These are phyloP conservation scores for Cyphomyrus discorhynchus DNA, from an alignment of 2,113 vertebrate species.

Conservation along the genomic window DNA sequence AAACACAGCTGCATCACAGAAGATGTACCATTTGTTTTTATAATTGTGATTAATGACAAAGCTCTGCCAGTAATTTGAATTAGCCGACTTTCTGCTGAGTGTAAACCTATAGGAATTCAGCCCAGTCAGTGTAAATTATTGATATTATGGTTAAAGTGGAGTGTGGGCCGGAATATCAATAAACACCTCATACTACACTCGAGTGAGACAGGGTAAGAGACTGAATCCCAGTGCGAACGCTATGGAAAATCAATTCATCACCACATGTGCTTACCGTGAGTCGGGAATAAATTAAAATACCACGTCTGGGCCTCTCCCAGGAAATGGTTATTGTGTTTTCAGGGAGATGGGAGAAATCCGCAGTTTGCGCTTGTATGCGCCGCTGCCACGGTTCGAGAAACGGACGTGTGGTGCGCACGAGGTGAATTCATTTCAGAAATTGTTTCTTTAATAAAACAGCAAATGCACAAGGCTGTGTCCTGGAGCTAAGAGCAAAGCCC, in stretches of 20 bases:
- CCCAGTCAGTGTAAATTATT: slow-evolving; percentile 48
- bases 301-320: neutral
- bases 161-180: slow-evolving; percentile 45
- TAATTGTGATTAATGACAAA: slow-evolving; percentile 10
- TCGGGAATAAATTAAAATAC: slow-evolving; percentile 2
- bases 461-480: neutral
- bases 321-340: neutral
- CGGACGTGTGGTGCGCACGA: neutral
- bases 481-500: neutral
- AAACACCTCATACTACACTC: slow-evolving; percentile 31
- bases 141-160: slow-evolving; percentile 43
- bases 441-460: neutral
- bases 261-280: neutral
- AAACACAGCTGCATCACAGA: neutral
- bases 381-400: neutral
- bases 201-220: slow-evolving; percentile 7
- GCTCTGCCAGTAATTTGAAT: neutral
- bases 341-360: neutral
- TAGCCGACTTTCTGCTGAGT: slow-evolving; percentile 25
- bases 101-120: slow-evolving; percentile 25
- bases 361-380: neutral
- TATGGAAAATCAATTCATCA: neutral
- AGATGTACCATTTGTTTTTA: neutral
- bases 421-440: neutral
- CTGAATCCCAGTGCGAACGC: neutral